Conservation (phyloP, 2,113 vertebrate genomes). For the Rhinopithecus roxellana region DNA sequence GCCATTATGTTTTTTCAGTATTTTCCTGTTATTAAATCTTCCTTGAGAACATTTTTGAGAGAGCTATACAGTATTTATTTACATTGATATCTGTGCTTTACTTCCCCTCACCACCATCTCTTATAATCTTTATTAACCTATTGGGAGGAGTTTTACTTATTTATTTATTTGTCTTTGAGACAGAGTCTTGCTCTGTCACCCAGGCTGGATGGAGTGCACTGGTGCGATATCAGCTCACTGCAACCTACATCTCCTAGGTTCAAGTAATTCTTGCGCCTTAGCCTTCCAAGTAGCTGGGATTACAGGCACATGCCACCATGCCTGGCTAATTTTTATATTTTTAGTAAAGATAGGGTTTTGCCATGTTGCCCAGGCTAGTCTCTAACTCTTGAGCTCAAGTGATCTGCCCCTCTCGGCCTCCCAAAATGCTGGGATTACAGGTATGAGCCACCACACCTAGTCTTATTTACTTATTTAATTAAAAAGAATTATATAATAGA, state of each 20-base stretch:
- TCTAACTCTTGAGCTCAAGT: not conserved
- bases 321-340: not conserved
- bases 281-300: too few species aligned
- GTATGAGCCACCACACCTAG: not conserved
- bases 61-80: not conserved
- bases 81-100: not conserved
- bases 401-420: not conserved
- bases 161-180: too few species aligned
- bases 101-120: not conserved
- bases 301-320: too few species aligned
- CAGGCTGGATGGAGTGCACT: too few species aligned
- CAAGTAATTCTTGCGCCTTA: too few species aligned
- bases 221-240: too few species aligned
- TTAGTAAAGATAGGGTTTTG: not conserved
- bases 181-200: too few species aligned
- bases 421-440: not conserved
- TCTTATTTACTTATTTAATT: too few species aligned
- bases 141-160: not conserved
- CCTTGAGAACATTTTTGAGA: not conserved
- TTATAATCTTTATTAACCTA: not conserved
- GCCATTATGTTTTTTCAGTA: not conserved
- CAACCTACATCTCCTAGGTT: too few species aligned
- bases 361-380: not conserved
- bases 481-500: not conserved
- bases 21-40: not conserved